Conservation (phyloP, 2,113 vertebrate genomes). For the Daphoenositta chrysoptera region DNA sequence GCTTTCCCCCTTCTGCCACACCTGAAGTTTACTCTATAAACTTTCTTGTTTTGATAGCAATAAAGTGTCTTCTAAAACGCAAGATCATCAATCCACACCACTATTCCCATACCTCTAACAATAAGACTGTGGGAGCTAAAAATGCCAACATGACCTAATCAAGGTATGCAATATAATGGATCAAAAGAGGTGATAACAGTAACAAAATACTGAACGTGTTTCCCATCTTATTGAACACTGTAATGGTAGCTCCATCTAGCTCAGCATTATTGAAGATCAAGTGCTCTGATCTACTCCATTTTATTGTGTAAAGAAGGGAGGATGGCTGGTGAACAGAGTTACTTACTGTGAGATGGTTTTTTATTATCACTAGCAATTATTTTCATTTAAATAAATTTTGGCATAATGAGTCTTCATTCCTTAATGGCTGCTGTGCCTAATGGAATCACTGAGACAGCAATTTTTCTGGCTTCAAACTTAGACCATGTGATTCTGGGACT, state of each 20-base stretch:
- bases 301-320: not conserved
- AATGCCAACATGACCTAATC: not conserved
- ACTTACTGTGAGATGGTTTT: not conserved
- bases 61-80: not conserved
- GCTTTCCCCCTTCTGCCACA: not conserved
- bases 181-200: not conserved
- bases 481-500: not conserved
- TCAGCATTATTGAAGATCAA: not conserved
- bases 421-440: not conserved
- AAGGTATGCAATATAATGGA: not conserved
- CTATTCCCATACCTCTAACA: not conserved
- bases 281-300: not conserved
- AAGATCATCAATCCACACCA: not conserved
- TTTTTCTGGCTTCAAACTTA: not conserved
- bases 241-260: not conserved
- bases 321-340: not conserved
- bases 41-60: not conserved
- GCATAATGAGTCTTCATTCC: not conserved
- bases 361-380: not conserved
- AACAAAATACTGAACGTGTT: not conserved
- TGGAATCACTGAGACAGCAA: not conserved
- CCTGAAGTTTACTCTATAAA: not conserved
- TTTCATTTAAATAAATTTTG: conserved; percentile 37
- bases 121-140: not conserved
- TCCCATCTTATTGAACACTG: not conserved